phyloP scores from a whole-genome alignment of 2,888 invertebrate species.

The Lacanobia oleracea region DNA sequence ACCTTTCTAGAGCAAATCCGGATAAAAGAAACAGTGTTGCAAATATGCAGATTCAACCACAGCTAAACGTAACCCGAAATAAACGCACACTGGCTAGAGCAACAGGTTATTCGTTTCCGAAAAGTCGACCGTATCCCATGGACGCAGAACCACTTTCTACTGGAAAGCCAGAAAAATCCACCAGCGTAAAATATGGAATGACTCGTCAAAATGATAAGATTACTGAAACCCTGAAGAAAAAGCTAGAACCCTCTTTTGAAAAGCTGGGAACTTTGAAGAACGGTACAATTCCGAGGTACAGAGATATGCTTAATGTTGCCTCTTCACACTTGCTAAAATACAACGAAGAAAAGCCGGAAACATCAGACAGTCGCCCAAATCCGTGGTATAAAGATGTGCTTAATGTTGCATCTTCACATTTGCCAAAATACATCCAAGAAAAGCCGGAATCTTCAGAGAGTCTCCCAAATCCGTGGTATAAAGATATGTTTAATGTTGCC shows the following conservation, averaged over 20 bases:
- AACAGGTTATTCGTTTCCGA: not conserved
- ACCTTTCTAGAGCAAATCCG: not conserved
- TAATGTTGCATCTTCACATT: not conserved
- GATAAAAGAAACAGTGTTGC: not conserved
- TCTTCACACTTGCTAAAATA: not conserved
- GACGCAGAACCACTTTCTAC: not conserved
- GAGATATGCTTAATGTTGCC: not conserved
- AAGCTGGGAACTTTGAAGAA: too few species aligned
- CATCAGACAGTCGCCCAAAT: not conserved
- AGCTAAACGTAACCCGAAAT: not conserved
- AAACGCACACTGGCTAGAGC: not conserved
- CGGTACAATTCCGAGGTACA: too few species aligned
- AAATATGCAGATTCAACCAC: not conserved
- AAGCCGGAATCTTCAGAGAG: not conserved
- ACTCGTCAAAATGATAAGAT: too few species aligned
- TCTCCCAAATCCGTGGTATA: not conserved
- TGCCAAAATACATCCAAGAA: not conserved
- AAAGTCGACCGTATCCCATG: not conserved
- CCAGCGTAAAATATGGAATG: too few species aligned
- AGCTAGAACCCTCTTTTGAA: too few species aligned
- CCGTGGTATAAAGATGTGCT: not conserved
- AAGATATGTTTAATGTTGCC: not conserved
- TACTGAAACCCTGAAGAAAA: too few species aligned
- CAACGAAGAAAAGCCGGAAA: not conserved
- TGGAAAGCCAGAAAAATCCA: not conserved